phyloP scores from a whole-genome alignment of 2,797 vertebrate species.

The Malurus leucopterus region DNA sequence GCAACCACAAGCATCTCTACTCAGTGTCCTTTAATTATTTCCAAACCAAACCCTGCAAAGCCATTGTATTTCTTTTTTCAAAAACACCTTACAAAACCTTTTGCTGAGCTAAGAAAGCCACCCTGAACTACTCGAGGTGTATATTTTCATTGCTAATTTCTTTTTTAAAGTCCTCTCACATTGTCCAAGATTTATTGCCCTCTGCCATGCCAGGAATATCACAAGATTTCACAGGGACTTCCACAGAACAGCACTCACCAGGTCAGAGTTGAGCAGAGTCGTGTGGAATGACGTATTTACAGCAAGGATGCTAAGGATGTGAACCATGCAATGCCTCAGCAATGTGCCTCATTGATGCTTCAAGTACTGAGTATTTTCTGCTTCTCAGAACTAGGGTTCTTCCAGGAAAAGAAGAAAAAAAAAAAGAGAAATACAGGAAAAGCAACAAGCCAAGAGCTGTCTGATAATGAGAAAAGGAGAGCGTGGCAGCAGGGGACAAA shows the following conservation, averaged over 20 bases:
- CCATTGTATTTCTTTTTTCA: neutral
- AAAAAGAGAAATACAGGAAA: neutral
- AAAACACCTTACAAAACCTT: neutral
- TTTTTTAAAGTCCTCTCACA: neutral
- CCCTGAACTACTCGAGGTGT: neutral
- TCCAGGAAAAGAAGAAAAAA: neutral
- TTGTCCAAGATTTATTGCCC: neutral
- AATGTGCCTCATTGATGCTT: neutral
- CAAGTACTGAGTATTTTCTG: neutral
- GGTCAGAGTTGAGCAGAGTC: slow-evolving; percentile 32
- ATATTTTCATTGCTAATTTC: neutral
- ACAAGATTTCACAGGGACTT: slow-evolving; percentile 12
- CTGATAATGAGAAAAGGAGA: neutral
- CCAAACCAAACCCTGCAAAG: neutral
- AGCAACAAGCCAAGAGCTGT: neutral
- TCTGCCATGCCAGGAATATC: neutral
- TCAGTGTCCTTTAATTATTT: neutral
- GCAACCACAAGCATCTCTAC: neutral
- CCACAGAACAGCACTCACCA: neutral
- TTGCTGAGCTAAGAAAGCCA: neutral
- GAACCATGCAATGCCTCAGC: neutral
- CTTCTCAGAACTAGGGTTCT: slow-evolving; percentile 4
- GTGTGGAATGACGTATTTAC: neutral
- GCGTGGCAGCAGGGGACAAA: fast-evolving
- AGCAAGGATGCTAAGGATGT: slow-evolving; percentile 14